A percentile compares a stretch with the other conserved stretches of the same genome.
These are phyloP conservation scores for Taenioides sp. DNA, from an alignment of 2,797 vertebrate genomes.

Conservation along the genomic window DNA sequence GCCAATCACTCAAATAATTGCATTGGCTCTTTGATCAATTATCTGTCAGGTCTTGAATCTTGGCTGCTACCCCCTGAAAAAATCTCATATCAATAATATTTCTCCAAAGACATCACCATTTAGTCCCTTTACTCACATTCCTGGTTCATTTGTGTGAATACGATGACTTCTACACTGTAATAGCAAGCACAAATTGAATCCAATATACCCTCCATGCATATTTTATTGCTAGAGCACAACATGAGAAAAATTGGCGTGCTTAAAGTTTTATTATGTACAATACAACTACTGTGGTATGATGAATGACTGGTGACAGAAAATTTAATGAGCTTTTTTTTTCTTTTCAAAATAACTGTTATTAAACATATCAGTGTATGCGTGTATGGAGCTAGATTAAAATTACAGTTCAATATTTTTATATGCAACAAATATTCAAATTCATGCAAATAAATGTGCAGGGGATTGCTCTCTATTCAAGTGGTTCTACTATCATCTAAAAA, in stretches of 20 bases:
- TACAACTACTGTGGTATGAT: conserved; percentile 44
- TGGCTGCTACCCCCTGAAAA: conserved; percentile 6
- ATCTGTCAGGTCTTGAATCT: conserved; percentile 8
- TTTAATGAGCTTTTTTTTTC: conserved; percentile 46
- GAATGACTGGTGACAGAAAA: conserved; percentile 51
- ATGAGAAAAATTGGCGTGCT: conserved; percentile 32
- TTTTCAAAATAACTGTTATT: conserved; percentile 29
- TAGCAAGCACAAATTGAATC: conserved; percentile 34
- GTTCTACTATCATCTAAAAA: conserved; percentile 24
- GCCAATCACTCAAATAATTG: conserved; percentile 50
- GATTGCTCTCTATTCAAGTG: background rate
- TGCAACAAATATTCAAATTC: conserved; percentile 10
- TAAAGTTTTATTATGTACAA: conserved; percentile 43
- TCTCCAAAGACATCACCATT: conserved; percentile 12
- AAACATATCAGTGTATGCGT: conserved; percentile 21
- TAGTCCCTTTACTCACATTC: background rate
- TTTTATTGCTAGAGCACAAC: conserved; percentile 35
- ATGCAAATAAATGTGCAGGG: conserved; percentile 19
- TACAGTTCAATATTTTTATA: background rate
- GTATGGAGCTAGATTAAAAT: conserved; percentile 13
- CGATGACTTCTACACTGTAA: conserved; percentile 26
- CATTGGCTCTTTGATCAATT: conserved; percentile 47
- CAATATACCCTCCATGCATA: conserved; percentile 50
- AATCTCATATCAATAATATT: background rate
- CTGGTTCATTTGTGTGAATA: background rate